A percentile compares a stretch with the other conserved stretches of the same genome.
These are phyloP conservation scores for Hypolimnas misippus DNA, from an alignment of 2,888 invertebrate species.

Conservation along the genomic window DNA sequence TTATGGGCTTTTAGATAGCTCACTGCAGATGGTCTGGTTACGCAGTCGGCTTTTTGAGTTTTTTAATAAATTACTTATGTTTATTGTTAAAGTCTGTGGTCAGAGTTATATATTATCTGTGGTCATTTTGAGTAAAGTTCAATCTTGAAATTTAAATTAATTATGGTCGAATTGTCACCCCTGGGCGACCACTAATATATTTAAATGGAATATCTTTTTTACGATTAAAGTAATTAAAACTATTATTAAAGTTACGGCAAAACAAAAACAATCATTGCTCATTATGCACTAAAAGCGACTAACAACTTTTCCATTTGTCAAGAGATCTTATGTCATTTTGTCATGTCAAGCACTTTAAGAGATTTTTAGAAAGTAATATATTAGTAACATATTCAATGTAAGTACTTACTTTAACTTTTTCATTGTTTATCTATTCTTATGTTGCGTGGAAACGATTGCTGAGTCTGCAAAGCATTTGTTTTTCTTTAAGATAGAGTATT, in stretches of 20 bases:
- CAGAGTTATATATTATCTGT: no score
- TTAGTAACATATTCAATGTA: no score
- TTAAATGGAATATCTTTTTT: neutral
- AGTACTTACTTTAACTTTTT: constrained; percentile 9
- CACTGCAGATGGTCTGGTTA: no score
- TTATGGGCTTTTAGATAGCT: no score
- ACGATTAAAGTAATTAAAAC: constrained; percentile 16
- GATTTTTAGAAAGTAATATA: constrained; percentile 22
- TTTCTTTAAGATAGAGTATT: neutral
- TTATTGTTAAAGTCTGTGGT: no score
- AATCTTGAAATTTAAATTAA: no score
- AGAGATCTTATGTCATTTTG: constrained; percentile 40
- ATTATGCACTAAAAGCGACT: constrained; percentile 45
- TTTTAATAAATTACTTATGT: no score
- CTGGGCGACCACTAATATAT: no score
- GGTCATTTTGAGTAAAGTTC: no score
- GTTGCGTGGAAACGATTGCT: neutral
- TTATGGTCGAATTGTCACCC: no score
- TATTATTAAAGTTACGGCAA: constrained; percentile 18
- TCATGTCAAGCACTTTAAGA: constrained; percentile 38
- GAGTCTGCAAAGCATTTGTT: neutral
- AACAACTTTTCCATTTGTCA: constrained; percentile 55
- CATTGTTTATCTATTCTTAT: neutral
- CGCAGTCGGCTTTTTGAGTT: no score
- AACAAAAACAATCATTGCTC: constrained; percentile 36